A percentile compares a stretch with the other conserved stretches of the same genome.
These are phyloP conservation scores for Onthophagus sagittarius DNA, from an alignment of 2,888 invertebrate species.

Conservation along the genomic window DNA sequence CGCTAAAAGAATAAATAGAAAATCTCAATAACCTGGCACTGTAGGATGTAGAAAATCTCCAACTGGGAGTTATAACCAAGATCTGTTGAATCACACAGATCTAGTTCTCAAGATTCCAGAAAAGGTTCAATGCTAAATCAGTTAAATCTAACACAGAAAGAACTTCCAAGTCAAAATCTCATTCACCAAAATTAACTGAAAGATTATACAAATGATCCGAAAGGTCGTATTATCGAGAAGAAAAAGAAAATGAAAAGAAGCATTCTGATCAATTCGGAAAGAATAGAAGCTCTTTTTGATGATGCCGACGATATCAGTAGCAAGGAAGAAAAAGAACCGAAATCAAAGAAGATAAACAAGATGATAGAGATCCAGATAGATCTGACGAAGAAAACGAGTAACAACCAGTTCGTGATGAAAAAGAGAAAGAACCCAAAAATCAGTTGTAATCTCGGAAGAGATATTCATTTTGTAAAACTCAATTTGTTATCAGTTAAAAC, in stretches of 20 bases:
- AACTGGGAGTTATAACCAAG: conserved; percentile 32
- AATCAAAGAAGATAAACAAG: conserved; percentile 39
- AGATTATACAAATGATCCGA: conserved; percentile 35
- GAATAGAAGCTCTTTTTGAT: conserved; percentile 79
- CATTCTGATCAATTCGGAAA: conserved; percentile 62
- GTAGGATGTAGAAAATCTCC: conserved; percentile 52
- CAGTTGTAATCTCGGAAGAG: conserved; percentile 84
- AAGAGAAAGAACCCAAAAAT: conserved; percentile 82
- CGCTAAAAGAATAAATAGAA: conserved; percentile 25
- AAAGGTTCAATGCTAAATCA: conserved; percentile 30
- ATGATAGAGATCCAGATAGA: conserved; percentile 42
- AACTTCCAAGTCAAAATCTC: conserved; percentile 28
- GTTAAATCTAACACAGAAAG: conserved; percentile 34
- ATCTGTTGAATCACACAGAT: conserved; percentile 26
- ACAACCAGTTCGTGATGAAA: conserved; percentile 44
- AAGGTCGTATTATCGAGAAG: conserved; percentile 49
- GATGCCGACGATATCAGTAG: conserved; percentile 91
- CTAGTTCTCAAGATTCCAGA: too few relatives aligned
- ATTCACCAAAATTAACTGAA: conserved; percentile 30
- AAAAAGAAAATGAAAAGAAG: conserved; percentile 38
- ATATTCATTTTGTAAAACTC: conserved; percentile 92
- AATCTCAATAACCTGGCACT: conserved; percentile 34
- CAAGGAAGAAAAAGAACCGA: conserved; percentile 66
- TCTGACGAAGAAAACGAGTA: conserved; percentile 52
- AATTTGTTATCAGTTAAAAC: conserved; percentile 98